Conservation (phyloP, 2,797 vertebrate genomes). For the Neosalanx taihuensis region DNA sequence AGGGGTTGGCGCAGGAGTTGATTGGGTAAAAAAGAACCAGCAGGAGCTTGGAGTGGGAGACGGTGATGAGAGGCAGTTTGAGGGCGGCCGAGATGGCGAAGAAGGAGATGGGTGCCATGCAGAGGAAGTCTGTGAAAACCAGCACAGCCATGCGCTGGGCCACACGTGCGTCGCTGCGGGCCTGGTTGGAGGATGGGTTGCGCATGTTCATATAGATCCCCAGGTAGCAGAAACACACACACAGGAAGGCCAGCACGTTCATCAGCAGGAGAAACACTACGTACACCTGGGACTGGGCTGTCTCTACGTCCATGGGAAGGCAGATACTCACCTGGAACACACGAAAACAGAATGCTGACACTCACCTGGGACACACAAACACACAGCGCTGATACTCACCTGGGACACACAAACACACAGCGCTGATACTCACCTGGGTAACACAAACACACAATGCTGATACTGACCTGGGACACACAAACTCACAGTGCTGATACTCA, state of each 20-base stretch:
- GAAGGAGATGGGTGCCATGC: conserved; percentile 97
- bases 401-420: background rate
- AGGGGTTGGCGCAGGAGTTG: conserved; percentile 95
- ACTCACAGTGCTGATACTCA: background rate
- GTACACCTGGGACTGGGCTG: conserved; percentile 78
- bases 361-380: background rate
- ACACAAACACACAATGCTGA: conserved; percentile 77
- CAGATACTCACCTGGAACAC: conserved; percentile 85
- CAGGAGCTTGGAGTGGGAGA: conserved; percentile 92
- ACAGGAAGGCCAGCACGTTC: conserved; percentile 87
- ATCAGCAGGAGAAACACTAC: conserved; percentile 84
- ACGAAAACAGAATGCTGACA: background rate
- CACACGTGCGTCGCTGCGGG: conserved; percentile 84
- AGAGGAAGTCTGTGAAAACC: conserved; percentile 96
- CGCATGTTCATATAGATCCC: conserved; percentile 90
- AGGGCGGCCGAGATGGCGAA: conserved; percentile 93
- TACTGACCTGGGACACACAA: conserved; percentile 75
- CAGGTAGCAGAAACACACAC: conserved; percentile 87
- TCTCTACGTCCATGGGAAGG: conserved; percentile 96
- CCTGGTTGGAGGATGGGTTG: conserved; percentile 79
- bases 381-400: too few species aligned
- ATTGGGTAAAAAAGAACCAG: conserved; percentile 96
- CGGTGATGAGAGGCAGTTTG: conserved; percentile 90
- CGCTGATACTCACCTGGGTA: background rate
- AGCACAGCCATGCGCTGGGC: conserved; percentile 95